Evolutionary conservation across 2,797 vertebrate species (phyloP).

Genomic region (Petrocephalus sullivani): DNA sequence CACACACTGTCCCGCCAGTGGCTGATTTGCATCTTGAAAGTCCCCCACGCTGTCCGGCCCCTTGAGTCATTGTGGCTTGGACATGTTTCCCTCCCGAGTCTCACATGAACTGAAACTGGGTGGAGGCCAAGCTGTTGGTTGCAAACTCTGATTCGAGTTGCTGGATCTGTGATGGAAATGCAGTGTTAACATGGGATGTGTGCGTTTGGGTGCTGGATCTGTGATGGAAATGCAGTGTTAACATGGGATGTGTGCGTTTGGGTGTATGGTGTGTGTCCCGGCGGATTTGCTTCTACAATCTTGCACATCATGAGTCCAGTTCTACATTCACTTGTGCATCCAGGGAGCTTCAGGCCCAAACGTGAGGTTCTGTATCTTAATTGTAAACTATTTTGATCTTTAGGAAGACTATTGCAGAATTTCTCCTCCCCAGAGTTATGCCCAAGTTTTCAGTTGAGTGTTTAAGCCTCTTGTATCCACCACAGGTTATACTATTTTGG

Average conservation of each 20-base stretch:
- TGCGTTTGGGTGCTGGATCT: background rate
- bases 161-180: background rate
- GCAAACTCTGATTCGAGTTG: background rate
- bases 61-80: conserved; percentile 7
- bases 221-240: background rate
- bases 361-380: background rate
- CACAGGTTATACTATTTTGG: background rate
- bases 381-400: background rate
- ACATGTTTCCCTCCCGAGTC: background rate
- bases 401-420: background rate
- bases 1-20: background rate
- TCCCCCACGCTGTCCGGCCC: background rate
- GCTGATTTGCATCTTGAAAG: background rate
- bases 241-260: background rate
- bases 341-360: background rate
- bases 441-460: background rate
- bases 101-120: conserved; percentile 3
- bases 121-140: background rate
- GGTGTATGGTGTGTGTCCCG: background rate
- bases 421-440: background rate
- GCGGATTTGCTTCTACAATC: background rate
- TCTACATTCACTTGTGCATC: background rate
- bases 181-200: background rate
- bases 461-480: background rate
- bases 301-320: background rate